Base-by-base conservation (phyloP, 2,888 invertebrate species). In the Loripinus fragilis region DNA sequence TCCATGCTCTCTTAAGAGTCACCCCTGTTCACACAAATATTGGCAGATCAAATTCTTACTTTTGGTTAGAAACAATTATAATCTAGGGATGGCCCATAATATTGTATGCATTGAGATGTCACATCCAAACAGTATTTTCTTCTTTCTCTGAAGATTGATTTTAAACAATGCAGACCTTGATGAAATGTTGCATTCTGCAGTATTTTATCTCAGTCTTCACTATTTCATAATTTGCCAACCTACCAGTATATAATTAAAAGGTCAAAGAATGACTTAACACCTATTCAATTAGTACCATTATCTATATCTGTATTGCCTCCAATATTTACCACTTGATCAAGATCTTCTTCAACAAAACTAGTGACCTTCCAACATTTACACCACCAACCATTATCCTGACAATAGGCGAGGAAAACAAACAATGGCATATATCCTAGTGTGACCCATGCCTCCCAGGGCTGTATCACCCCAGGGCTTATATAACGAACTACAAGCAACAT, bases 381-480 rank as follows among this genome's bases (percentile, higher is more conserved):
- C 80, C 88, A 87, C 91, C 92, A 92, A 33, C 90, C 90, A 45
- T 86, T 86, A 86, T 92, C 92, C 72, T 90, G 90, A 73, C 88
- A 80, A 76, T 92, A 93, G 5, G 93, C 89, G 64, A 90, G 85
- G 64, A 91, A 70, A 12, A 92, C 92, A 86, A 93, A 89, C 52
- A 91, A 55, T 0, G 93, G 93, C 86, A 92, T 90, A 76, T 84
- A 92, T 7, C 85, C 88, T n/a, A 93, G 82, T 0, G 93, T 93
- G 7, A 92, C 76, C 90, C 91, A 91, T 10, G 93, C 93, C 77
- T 93, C 93, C 91, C 91, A 92, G 1, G 88, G 85, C 28, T 89
- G 88, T 8, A 93, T 86, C 28, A 83, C 86, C 20, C 90, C 90
- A 0, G 92, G 92, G 0, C 89, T 72, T 52, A 90, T 88, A 73